These are phyloP conservation scores for Myotis brandtii DNA, from an alignment of 2,113 vertebrate genomes.

Conservation along the genomic window DNA sequence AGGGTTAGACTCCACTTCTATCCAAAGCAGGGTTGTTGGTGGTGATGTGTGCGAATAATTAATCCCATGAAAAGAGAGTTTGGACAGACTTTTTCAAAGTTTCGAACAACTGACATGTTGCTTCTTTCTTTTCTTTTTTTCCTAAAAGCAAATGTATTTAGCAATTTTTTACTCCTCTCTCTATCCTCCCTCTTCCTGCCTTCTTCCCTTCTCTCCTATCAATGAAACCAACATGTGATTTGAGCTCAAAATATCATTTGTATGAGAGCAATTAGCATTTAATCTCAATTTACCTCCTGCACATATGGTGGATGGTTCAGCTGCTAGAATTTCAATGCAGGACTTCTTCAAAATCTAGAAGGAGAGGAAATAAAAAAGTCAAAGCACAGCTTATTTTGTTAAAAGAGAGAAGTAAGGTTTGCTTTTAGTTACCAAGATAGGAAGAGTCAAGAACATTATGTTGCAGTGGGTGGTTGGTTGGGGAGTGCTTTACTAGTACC, in stretches of 20 bases:
- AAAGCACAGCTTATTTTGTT: slow-evolving; percentile 9
- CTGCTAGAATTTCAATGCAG: slow-evolving; percentile 98
- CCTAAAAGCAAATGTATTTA: slow-evolving; percentile 1
- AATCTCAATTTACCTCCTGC: slow-evolving; percentile 92
- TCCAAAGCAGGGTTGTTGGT: not conserved
- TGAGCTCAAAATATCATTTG: not conserved
- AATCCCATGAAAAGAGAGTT: not conserved
- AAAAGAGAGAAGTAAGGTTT: not conserved
- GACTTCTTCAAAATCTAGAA: slow-evolving; percentile 97
- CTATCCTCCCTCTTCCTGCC: not conserved
- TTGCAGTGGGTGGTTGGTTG: not conserved
- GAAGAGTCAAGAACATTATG: not conserved
- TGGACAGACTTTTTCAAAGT: not conserved
- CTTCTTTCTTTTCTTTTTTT: slow-evolving; percentile 3
- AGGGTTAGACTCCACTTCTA: not conserved
- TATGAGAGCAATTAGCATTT: not conserved
- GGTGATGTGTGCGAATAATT: not conserved
- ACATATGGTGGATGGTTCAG: slow-evolving; percentile 98
- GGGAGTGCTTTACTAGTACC: not conserved
- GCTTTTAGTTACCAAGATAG: not conserved
- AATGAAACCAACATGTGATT: not conserved
- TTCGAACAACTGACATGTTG: not conserved
- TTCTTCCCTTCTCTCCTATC: not conserved
- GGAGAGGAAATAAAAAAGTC: slow-evolving; percentile 60
- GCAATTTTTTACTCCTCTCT: not conserved